Base-by-base conservation (phyloP, 2,797 vertebrate genomes). In the Paratrypauchen microcephalus region DNA sequence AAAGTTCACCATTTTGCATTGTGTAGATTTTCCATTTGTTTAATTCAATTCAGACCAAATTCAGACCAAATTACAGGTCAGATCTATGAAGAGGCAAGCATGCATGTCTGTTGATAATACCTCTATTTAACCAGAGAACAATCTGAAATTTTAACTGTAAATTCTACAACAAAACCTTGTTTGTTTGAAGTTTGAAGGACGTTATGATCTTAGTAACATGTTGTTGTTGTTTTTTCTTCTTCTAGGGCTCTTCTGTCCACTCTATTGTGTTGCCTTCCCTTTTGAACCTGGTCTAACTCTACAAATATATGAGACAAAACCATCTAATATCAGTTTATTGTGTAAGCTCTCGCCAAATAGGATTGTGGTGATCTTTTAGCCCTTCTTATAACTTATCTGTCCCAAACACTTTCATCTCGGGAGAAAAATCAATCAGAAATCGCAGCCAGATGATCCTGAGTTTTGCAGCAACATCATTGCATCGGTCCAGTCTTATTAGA, bases 311-410 rank as follows among this genome's bases (percentile, higher is more conserved):
- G 19, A 61, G 62, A 64, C 62, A 64, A 47, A 64, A 47, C 23
- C 23, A 26, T 64, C 41, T 64, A 47, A 48, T 26, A 47, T 48
- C 15, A 26, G 15, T 48, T 64, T 47, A 64, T 64, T 64, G 62
- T 63, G 13, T 63, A 47, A 47, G 61, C 61, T 19, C 36, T 41
- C 4, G n/a, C 19, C 36, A 15, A 23, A 61, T 45, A 18, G 39
- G 39, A 47, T 26, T 24, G 9, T 5, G 39, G 5, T 63, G 61
- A 63, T 64, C 62, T 23, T 41, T 9, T 24, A 47, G 62, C 39
- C 61, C 61, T 64, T 64, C 15, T 47, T 64, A 47, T 64, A 64
- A 47, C 61, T 26, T 24, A 47, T 64, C 62, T 26, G 41, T 64
- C 62, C 41, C 41, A 48, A 47, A 64, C 41, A 41, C 59, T 39